Percentiles rank a stretch among this genome's conserved stretches.
Conservation (phyloP, 2,888 invertebrate species). For the Acleris literana region DNA sequence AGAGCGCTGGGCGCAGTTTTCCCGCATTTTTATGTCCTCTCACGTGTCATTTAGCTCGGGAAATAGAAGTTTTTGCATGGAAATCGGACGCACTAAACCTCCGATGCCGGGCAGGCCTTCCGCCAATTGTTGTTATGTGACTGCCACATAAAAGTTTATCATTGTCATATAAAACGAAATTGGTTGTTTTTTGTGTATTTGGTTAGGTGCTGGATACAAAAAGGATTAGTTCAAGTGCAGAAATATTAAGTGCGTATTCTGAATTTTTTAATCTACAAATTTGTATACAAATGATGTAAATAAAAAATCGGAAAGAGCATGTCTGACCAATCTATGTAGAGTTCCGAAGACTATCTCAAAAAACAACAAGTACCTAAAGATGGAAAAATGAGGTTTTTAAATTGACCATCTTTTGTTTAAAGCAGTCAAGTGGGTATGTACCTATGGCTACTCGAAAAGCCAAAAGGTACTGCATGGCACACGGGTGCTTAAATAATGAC, state of each 20-base stretch:
- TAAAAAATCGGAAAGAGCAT: no score
- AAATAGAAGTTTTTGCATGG: conserved; percentile 83
- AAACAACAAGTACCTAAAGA: no score
- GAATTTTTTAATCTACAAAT: not conserved
- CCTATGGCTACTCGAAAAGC: no score
- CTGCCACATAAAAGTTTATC: conserved; percentile 78
- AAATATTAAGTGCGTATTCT: no score
- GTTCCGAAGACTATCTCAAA: no score
- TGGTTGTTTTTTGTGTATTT: conserved; percentile 50
- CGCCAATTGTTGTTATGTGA: conserved; percentile 76
- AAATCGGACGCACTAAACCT: conserved; percentile 80
- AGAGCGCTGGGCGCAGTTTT: conserved; percentile 59
- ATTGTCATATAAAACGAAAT: conserved; percentile 64
- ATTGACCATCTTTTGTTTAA: no score
- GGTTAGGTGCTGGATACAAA: conserved; percentile 18
- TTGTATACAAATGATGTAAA: no score
- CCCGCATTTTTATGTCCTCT: conserved; percentile 80
- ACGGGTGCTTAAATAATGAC: no score
- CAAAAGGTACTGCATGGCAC: no score
- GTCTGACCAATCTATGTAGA: no score
- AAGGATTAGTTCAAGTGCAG: conserved; percentile 18
- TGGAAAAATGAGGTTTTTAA: no score
- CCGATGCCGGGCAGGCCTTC: conserved; percentile 62
- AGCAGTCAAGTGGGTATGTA: no score
- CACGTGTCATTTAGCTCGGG: conserved; percentile 82